Conservation (phyloP, 2,113 vertebrate species). For the Sisor rabdophorus region DNA sequence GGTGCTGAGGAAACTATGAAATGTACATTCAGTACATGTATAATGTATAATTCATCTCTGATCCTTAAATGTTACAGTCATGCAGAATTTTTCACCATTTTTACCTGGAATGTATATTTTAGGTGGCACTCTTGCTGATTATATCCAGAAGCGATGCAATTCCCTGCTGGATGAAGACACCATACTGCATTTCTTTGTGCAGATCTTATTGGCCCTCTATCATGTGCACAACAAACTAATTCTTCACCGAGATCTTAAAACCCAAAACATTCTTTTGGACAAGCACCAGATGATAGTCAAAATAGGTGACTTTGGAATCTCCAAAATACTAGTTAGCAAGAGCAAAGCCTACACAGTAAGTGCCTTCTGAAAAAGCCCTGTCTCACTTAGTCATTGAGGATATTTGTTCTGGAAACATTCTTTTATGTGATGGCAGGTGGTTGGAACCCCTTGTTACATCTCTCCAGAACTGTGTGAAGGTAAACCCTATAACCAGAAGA, state of each 20-base stretch:
- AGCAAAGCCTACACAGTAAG: conserved; percentile 96
- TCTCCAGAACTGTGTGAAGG: conserved; percentile 97
- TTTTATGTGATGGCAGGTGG: conserved; percentile 73
- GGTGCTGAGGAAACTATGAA: no score
- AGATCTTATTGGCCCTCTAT: conserved; percentile 92
- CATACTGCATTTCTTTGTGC: conserved; percentile 96
- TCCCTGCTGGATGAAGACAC: conserved; percentile 95
- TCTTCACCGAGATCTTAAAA: conserved; percentile 95
- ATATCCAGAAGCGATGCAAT: conserved; percentile 95
- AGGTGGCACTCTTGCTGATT: conserved; percentile 94
- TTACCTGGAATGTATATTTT: conserved; percentile 32
- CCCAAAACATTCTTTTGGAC: conserved; percentile 96
- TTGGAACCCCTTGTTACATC: conserved; percentile 96
- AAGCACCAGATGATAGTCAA: conserved; percentile 97
- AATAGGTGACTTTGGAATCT: conserved; percentile 97
- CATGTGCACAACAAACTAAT: conserved; percentile 97
- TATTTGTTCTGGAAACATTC: not conserved
- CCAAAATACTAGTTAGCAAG: conserved; percentile 98
- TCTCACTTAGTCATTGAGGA: not conserved
- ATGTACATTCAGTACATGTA: no score
- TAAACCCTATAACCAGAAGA: conserved; percentile 98
- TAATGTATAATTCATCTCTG: no score
- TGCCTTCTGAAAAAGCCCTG: not conserved
- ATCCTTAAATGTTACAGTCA: not conserved
- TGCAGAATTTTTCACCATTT: not conserved